These are phyloP conservation scores for pig (Sus scrofa) DNA, from an alignment of 2,113 vertebrate species.

Conservation along the genomic window DNA sequence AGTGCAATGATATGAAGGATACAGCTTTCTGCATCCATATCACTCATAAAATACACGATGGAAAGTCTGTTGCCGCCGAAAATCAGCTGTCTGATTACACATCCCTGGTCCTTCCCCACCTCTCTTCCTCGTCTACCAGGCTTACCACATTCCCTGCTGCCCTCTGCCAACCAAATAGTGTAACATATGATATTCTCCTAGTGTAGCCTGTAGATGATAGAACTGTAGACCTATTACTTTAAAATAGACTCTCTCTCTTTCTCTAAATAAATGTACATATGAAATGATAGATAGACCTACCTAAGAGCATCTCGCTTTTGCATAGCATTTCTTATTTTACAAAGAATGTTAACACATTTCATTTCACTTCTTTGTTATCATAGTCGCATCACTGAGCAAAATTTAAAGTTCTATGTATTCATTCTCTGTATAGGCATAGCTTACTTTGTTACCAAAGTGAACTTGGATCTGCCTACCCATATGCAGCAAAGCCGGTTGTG, in stretches of 20 bases:
- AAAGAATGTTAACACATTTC: not conserved
- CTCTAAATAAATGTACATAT: not conserved
- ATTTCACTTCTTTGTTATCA: not conserved
- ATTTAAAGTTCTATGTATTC: not conserved
- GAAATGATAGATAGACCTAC: not conserved
- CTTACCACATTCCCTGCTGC: not conserved
- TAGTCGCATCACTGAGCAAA: not conserved
- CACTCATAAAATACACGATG: slow-evolving; percentile 54
- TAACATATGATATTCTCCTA: not conserved
- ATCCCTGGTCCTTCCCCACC: not conserved
- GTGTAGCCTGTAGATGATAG: not conserved
- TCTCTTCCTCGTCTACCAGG: not conserved
- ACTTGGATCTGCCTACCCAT: no score
- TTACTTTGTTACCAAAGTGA: no score
- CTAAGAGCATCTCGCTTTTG: not conserved
- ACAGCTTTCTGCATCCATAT: slow-evolving; percentile 65
- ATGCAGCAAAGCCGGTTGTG: no score
- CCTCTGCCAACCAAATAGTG: not conserved
- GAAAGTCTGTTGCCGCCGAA: slow-evolving; percentile 24
- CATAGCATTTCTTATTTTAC: not conserved
- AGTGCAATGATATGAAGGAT: slow-evolving; percentile 73
- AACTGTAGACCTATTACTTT: not conserved
- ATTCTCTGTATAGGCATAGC: not conserved
- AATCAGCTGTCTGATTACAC: slow-evolving; percentile 11
- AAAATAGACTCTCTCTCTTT: not conserved